Conservation (phyloP, 2,797 vertebrate genomes). For the Perodicticus potto region DNA sequence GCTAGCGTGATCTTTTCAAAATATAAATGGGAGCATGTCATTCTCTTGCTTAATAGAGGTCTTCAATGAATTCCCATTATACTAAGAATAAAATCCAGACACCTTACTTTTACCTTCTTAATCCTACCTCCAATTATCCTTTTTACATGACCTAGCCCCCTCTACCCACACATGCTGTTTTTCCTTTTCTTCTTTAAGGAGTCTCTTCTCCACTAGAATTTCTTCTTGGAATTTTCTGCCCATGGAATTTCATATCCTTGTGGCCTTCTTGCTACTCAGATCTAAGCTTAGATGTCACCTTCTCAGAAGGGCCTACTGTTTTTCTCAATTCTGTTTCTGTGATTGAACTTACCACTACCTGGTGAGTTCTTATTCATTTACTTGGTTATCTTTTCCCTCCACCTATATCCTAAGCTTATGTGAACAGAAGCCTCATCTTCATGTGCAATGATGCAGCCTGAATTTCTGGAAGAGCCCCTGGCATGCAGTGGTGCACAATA, state of each 20-base stretch:
- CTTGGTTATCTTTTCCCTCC: not conserved
- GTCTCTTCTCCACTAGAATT: too few species aligned
- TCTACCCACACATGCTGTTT: not conserved
- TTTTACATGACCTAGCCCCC: not conserved
- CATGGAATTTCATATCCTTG: not conserved
- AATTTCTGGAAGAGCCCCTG: not conserved
- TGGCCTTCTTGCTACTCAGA: not conserved
- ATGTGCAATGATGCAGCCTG: not conserved
- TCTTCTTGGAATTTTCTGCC: not conserved
- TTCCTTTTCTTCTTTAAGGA: not conserved
- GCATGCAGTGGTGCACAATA: not conserved
- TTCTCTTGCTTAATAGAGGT: slow-evolving; percentile 8
- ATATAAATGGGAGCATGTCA: not conserved
- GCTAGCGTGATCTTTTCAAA: not conserved
- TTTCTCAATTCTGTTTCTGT: not conserved
- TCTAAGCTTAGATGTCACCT: not conserved
- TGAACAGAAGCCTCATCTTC: not conserved
- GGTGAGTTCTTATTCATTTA: not conserved
- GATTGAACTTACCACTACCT: not conserved
- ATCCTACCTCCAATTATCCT: not conserved
- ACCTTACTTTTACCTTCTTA: not conserved
- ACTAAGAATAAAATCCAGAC: not conserved
- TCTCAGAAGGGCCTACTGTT: not conserved
- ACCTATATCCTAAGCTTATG: not conserved
- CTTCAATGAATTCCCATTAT: not conserved